Conservation (phyloP, 1,140 invertebrate species). For the Cyclina sinensis region DNA sequence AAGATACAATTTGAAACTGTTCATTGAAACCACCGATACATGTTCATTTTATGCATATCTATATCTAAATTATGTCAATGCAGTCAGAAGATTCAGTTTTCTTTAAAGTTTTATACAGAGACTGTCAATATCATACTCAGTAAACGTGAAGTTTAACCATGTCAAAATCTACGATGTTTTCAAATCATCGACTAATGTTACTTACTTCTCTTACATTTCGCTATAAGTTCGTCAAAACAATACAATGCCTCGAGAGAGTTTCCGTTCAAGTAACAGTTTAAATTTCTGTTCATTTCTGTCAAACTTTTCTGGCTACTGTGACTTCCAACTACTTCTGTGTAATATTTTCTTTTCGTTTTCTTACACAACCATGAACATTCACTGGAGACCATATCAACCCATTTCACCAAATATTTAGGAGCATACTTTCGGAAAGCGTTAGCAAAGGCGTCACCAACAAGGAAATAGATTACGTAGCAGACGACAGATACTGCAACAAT, state of each 20-base stretch:
- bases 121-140: too few species aligned
- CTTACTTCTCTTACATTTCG: background rate
- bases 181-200: too few species aligned
- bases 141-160: too few species aligned
- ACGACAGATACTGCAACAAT: background rate
- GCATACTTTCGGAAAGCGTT: constrained; percentile 48
- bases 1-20: too few species aligned
- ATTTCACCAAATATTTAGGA: constrained; percentile 56
- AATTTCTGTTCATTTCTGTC: constrained; percentile 56
- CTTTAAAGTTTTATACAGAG: too few species aligned
- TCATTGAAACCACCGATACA: too few species aligned
- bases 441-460: constrained; percentile 53
- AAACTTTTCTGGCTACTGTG: background rate
- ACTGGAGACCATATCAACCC: constrained; percentile 54
- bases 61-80: too few species aligned
- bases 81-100: too few species aligned
- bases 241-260: background rate
- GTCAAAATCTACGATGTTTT: too few species aligned
- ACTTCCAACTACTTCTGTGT: constrained; percentile 67
- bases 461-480: constrained; percentile 36
- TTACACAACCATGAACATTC: constrained; percentile 59
- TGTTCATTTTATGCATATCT: too few species aligned
- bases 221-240: constrained; percentile 49
- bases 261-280: constrained; percentile 51
- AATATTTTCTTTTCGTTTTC: constrained; percentile 53